Base-by-base conservation (phyloP, 2,888 invertebrate genomes). In the Tricholauxania praeusta region DNA sequence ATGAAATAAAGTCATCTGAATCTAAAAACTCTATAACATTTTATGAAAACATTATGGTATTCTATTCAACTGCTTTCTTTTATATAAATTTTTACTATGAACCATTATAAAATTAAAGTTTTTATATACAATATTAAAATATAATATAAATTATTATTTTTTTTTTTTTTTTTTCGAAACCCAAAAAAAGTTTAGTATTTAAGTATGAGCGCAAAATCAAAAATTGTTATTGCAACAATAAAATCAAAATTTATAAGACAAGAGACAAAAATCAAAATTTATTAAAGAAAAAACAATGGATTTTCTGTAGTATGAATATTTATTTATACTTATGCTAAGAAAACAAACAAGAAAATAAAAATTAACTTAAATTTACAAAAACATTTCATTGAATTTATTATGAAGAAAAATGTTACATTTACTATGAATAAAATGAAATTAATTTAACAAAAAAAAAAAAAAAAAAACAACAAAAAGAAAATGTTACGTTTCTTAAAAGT, bases 151-250 rank as follows among this genome's bases (percentile, higher is more conserved):
- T 39, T 15, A 22, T 48, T 67, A 19, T 55, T 52, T 53, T 51
- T 66, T 60, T 60, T 15, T 19, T 7, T 49, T 66, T 22, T 52
- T 59, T 22, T 62, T 62, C 28, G 12, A 19, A 68, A 32, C 8
- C 6, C 3, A 49, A 76, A 72, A 53, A 72, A 72, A 60, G 70
- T n/a, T 48, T 78, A 79, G 77, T 62, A 59, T 53, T 72, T 78
- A 79, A 78, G 77, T 60, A 77, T 70, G 79, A 78, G 79, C 78
- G 73, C 78, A 78, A 79, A 79, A 79, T 79, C 79, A 79, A 79
- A 78, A 79, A 76, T 52, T 70, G 32, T 62, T 63, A 53, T 51
- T 63, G 52, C 39, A 70, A 63, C 47, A 53, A 63, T 52, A 59
- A 60, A 60, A 60, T 60, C 59, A 68, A 47, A 74, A 51, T 62